Evolutionary conservation across 2,888 invertebrate genomes (phyloP).

Genomic region (Plagodis dolabraria): DNA sequence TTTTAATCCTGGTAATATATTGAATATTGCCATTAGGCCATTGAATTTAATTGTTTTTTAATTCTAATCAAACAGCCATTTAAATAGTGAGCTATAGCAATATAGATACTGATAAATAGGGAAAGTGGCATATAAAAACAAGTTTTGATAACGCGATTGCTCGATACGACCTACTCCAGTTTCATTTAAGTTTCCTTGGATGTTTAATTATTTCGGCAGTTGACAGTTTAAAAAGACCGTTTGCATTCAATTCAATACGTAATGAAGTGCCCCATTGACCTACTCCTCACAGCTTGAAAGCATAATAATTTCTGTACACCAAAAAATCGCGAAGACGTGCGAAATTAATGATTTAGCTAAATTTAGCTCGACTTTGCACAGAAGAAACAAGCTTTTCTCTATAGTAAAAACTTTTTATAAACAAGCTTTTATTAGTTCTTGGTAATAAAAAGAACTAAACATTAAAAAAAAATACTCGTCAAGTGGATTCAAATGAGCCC

Average conservation of each 20-base stretch:
- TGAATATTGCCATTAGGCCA: too few relatives aligned
- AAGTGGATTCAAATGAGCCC: too few relatives aligned
- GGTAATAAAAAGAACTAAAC: too few relatives aligned
- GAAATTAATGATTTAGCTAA: neutral
- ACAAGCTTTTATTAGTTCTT: too few relatives aligned
- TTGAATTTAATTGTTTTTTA: too few relatives aligned
- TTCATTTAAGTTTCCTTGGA: slow-evolving; percentile 29
- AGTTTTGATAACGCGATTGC: slow-evolving; percentile 28
- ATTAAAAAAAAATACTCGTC: too few relatives aligned
- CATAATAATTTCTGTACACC: slow-evolving; percentile 12
- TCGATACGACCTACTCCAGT: slow-evolving; percentile 32
- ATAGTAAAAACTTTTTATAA: too few relatives aligned
- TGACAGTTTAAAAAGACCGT: slow-evolving; percentile 14
- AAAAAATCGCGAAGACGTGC: neutral
- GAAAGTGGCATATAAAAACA: slow-evolving; percentile 37
- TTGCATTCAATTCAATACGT: slow-evolving; percentile 13
- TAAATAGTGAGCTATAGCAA: too few relatives aligned
- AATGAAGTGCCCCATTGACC: slow-evolving; percentile 26
- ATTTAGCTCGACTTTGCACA: neutral
- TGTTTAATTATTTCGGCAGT: slow-evolving; percentile 14
- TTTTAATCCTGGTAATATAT: too few relatives aligned
- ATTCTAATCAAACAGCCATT: too few relatives aligned
- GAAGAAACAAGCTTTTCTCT: too few relatives aligned
- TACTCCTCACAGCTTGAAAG: slow-evolving; percentile 18
- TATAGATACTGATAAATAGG: slow-evolving; percentile 27